These are phyloP conservation scores for Phengaris alcon DNA, from an alignment of 2,888 invertebrate species.

Conservation along the genomic window DNA sequence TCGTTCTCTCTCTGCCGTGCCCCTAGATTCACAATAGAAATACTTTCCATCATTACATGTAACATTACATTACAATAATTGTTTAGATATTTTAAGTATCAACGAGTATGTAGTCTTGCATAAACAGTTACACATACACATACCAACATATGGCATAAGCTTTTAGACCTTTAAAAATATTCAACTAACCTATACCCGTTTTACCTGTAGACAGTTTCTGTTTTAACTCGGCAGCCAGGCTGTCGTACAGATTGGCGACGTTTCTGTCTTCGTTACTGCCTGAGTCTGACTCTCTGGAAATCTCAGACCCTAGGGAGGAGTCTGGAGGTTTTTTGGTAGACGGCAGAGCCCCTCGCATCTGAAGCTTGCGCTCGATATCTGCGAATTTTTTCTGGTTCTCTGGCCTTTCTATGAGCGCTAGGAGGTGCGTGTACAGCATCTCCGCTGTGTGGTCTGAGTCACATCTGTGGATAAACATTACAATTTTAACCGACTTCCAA, in stretches of 20 bases:
- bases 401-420: conserved; percentile 88
- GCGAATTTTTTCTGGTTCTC: conserved; percentile 92
- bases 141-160: conserved; percentile 31
- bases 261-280: conserved; percentile 85
- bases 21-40: not conserved
- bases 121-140: not conserved
- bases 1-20: not conserved
- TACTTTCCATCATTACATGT: not conserved
- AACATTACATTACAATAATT: not conserved
- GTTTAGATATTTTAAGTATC: not conserved
- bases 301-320: conserved; percentile 87
- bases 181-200: conserved; percentile 72
- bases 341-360: conserved; percentile 79
- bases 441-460: conserved; percentile 96
- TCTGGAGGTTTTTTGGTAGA: conserved; percentile 82
- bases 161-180: conserved; percentile 42
- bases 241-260: conserved; percentile 90
- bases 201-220: conserved; percentile 80
- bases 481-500: not conserved
- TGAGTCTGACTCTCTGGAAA: conserved; percentile 84
- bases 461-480: conserved; percentile 71
- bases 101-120: not conserved
- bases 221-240: conserved; percentile 93
- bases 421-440: conserved; percentile 90
- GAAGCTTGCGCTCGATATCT: conserved; percentile 84